Evolutionary conservation across 2,888 invertebrate species (phyloP), one percentile per base, ranked within the genome.

Genomic region (Dugesia japonica): DNA sequence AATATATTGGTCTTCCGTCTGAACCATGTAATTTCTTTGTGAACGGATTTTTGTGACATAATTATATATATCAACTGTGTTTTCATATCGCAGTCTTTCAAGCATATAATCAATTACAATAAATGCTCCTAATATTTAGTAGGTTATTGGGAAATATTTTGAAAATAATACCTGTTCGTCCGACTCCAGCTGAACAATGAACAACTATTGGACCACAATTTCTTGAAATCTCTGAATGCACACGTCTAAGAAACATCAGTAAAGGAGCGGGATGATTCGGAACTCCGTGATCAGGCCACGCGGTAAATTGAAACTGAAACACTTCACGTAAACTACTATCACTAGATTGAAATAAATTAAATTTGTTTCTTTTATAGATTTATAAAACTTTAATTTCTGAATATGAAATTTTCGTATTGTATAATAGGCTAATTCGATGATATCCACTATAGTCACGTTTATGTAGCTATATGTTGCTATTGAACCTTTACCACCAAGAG

Each of bases 101-200:
- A 98, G 87, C 97, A 97, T 95, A 0, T 95, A 94, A 84, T 99
- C 98, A 81, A 99, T 97, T 0, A 95, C 97, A 81, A 98, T 94
- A 85, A 95, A 97, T 85, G 95, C 95, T 7, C 77, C 76, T 76
- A 56, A 56, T 9, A 13, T 20, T 7, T 31, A 31, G 13, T 13
- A 4, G 23, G 17, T 13, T 4, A 56, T 20, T n/a, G 17, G n/a
- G n/a, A 13, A 56, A 56, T 13, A 26, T n/a, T 27, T 72, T 72
- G 23, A 56, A 56, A 56, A 56, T 56, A 13, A 7, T 56, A 71
- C 97, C 93, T 4, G 93, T 94, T 76, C 94, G 89, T 0, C 93
- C 93, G 26, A 94, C 93, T 74, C 92, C 92, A 79, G 89, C 89
- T 83, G 88, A 87, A 86, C 95, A 97, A 85, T 97, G 95, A 0